These are phyloP conservation scores for Aplocera efformata DNA, from an alignment of 2,888 invertebrate genomes.

Conservation along the genomic window DNA sequence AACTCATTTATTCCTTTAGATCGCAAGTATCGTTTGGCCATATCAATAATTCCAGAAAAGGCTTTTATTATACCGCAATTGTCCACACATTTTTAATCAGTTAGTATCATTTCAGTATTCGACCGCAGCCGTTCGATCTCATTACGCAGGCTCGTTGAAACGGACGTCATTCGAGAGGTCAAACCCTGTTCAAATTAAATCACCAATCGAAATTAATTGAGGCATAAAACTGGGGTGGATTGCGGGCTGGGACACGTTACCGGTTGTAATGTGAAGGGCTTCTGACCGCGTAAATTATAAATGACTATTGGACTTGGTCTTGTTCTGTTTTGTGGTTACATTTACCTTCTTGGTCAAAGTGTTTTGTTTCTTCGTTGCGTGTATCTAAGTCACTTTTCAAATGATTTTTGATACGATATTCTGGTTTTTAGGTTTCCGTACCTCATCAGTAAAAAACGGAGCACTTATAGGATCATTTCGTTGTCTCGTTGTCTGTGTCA, in stretches of 20 bases:
- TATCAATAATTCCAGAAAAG: conserved; percentile 8
- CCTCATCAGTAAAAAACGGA: too few relatives aligned
- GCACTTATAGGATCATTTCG: too few relatives aligned
- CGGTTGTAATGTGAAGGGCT: conserved; percentile 33
- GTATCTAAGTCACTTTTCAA: too few relatives aligned
- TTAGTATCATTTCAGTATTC: conserved; percentile 33
- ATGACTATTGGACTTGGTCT: conserved; percentile 16
- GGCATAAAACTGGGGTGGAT: conserved; percentile 41
- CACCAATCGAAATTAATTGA: conserved; percentile 55
- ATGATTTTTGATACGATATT: too few relatives aligned
- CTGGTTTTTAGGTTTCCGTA: too few relatives aligned
- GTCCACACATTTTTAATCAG: conserved; percentile 34
- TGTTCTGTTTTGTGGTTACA: background rate
- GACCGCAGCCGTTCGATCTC: conserved; percentile 36
- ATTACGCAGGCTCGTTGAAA: conserved; percentile 43
- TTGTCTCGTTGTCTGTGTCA: too few relatives aligned
- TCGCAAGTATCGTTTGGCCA: too few relatives aligned
- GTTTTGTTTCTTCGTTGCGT: too few relatives aligned
- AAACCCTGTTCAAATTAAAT: conserved; percentile 53
- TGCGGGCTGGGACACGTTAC: conserved; percentile 30
- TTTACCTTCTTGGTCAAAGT: too few relatives aligned
- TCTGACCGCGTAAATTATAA: conserved; percentile 25
- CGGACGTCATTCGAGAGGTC: conserved; percentile 42
- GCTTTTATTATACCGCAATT: conserved; percentile 14
- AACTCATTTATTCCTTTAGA: too few relatives aligned